Base-by-base conservation (phyloP, 2,113 vertebrate genomes). In the Phalacrocorax brasilianus region DNA sequence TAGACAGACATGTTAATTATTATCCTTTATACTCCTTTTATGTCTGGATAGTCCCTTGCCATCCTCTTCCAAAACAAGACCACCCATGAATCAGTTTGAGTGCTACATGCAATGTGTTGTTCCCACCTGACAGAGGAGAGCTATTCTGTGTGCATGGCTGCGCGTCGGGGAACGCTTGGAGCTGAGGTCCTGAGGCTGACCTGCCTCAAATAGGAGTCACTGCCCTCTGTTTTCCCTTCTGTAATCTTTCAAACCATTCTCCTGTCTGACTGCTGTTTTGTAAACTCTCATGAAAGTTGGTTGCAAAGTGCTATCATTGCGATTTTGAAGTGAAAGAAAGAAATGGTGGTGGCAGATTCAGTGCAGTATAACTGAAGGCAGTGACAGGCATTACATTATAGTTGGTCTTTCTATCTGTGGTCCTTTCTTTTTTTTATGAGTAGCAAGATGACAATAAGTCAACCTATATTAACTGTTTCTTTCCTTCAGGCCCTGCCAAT, bases 151-250 rank as follows among this genome's bases (percentile, higher is more conserved):
- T 66, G 42, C 63, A 10, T 30, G 14, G 50, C 58, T 88, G 53
- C 0, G 0, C 3, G 3, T 17, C 2, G 0, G 58, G 40, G 56
- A 61, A 58, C 47, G 49, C 71, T 84, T 52, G 52, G 28, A 58
- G 61, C 42, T 63, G 38, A 35, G 15, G 26, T 61, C 40, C 65
- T 61, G 61, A 87, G 33, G 21, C 66, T 87, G 76, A 79, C 33
- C 65, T 4, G 3, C 23, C 61, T 91, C 80, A 77, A 40, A 59
- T 3, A 78, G 61, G 50, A 89, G 44, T 55, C 47, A 23, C n/a
- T 85, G 76, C 32, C 71, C 75, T 19, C 11, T 85, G 24, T 28
- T 85, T 83, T 74, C 38, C 7, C 45, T 63, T 72, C 70, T 63
- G 24, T 11, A 70, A 59, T 81, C 61, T 89, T 85, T 68, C 62